Evolutionary conservation across 53 echinoderm and acorn worm species (phyloP), one percentile per base, ranked within the genome.

Genomic region (Paelopatides confundens): DNA sequence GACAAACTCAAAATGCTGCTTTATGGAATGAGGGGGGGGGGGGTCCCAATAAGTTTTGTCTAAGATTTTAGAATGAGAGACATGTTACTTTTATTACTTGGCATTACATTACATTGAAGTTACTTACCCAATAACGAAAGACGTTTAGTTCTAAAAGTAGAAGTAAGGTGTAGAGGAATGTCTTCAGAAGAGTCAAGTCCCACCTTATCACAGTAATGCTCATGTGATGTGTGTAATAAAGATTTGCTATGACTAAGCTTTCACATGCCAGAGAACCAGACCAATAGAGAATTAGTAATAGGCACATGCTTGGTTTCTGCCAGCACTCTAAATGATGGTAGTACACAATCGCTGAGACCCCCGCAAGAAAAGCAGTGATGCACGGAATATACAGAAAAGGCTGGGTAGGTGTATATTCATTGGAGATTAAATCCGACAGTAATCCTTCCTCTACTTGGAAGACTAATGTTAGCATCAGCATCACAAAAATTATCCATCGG

Each of bases 321-420:
- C 94, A 93, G 10, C 93, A 53, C 77, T 96, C 96, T 92, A 93
- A 84, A 65, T 91, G 87, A 52, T 96, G 96, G 69, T 93, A 96
- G 58, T 86, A 90, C 4, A 90, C 54, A 18, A 94, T 85, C 0
- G 94, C 64, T 26, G 87, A 3, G 3, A 89, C 52, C 8, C 88
- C 58, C 35, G 91, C 89, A 23, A 96, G 81, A 48, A 96, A 81
- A 28, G 94, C 91, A 17, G 68, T 35, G 27, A 91, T 85, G 28
- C 91, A 74, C 11, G 92, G 90, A 30, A 94, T 12, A 86, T 97
- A 97, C 24, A 97, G 90, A 84, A 91, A 92, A 14, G 94, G 96
- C 63, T 96, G 94, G 5, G 94, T 84, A 33, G 85, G 86, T 33
- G 88, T 85, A 26, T 65, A 84, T 27, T 89, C 87, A 52, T 48